Conservation (phyloP, 2,888 invertebrate genomes). For the Escarpia spicata region DNA sequence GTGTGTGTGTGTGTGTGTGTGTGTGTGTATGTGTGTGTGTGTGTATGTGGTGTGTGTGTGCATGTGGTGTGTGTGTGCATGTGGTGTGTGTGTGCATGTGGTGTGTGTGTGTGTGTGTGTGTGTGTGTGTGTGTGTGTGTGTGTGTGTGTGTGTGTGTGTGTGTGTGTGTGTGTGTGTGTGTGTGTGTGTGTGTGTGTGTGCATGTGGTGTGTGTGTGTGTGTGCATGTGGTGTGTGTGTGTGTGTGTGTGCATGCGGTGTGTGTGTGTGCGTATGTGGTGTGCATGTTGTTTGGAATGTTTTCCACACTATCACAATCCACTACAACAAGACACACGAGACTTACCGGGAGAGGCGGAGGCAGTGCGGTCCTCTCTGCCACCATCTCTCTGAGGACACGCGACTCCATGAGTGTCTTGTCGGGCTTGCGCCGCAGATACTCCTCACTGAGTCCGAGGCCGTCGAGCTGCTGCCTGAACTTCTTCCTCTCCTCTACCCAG, state of each 20-base stretch:
- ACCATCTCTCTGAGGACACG: slow-evolving; percentile 50
- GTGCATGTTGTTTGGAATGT: background rate
- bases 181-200: no score
- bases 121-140: background rate
- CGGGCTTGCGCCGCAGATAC: slow-evolving; percentile 54
- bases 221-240: background rate
- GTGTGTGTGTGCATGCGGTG: background rate
- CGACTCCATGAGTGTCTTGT: slow-evolving; percentile 57
- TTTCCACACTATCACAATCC: background rate
- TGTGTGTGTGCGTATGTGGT: background rate
- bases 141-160: no score
- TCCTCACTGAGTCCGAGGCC: slow-evolving; percentile 55
- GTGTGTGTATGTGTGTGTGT: no score
- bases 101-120: no score
- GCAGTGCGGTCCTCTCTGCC: slow-evolving; percentile 33
- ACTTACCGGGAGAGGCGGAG: slow-evolving; percentile 37
- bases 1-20: no score
- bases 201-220: no score
- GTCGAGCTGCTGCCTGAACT: slow-evolving; percentile 54
- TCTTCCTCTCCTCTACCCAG: slow-evolving; percentile 56
- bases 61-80: no score
- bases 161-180: no score
- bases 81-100: background rate
- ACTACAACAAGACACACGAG: background rate
- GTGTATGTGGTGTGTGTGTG: no score